Percentiles rank a stretch among this genome's conserved stretches.
These are phyloP conservation scores for Perodicticus potto DNA, from an alignment of 2,797 vertebrate genomes.

Conservation along the genomic window DNA sequence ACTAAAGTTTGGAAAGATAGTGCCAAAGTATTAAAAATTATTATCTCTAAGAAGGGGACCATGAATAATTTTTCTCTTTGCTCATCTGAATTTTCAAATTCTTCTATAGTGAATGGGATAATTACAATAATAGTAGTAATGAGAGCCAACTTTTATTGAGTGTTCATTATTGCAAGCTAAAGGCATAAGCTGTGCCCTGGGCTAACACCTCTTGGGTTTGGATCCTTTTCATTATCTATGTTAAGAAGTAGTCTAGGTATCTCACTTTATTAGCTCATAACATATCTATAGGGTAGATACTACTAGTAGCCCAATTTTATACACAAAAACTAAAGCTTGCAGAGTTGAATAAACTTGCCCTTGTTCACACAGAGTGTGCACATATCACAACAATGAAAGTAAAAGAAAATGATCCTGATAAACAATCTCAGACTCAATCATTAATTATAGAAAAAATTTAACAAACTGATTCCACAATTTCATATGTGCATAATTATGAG, in stretches of 20 bases:
- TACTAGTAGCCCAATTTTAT: background rate
- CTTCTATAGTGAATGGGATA: background rate
- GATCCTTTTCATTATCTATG: background rate
- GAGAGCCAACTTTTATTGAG: background rate
- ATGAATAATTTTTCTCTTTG: background rate
- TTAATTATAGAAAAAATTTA: background rate
- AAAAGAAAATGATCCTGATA: background rate
- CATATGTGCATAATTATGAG: background rate
- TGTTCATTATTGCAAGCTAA: background rate
- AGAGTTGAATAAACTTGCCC: background rate
- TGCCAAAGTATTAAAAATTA: background rate
- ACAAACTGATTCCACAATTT: background rate
- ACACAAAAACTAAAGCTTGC: background rate
- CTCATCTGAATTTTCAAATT: background rate
- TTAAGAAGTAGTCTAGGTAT: background rate
- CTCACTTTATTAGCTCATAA: background rate
- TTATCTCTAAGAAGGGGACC: background rate
- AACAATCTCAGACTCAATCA: background rate
- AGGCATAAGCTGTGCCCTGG: background rate
- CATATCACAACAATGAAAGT: slow-evolving; percentile 1
- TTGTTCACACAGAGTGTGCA: background rate
- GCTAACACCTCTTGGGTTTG: background rate
- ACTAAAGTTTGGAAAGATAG: background rate
- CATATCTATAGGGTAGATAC: background rate
- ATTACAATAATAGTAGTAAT: background rate